Evolutionary conservation across 2,797 vertebrate genomes (phyloP), one percentile per base, ranked within the genome.

Genomic region (Aldrovandia affinis): DNA sequence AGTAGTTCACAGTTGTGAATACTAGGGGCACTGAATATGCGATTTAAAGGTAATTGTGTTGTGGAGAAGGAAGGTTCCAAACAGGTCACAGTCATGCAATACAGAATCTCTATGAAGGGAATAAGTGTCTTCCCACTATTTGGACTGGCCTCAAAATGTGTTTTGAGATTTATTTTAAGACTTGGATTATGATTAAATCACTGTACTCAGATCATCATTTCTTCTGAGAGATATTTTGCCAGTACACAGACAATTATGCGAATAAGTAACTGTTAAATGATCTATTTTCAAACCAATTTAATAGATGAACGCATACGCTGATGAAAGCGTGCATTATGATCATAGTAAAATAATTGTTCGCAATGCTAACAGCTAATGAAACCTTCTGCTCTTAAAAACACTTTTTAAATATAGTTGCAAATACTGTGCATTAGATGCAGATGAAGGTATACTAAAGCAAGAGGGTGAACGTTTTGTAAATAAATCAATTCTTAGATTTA

Each of bases 401-500:
- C 63, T 68, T 68, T n/a, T 44, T 59, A 81, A 73, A 63, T 75
- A 70, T 78, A 55, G 44, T 70, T 70, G 42, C 47, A 86, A 84
- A 85, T 82, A 81, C 70, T 73, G 25, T 84, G 39, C 30, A 61
- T 86, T 42, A 86, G 83, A 82, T 89, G 87, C 22, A 84, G 85
- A 88, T 77, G 79, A 83, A 88, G 84, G 86, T 87, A 81, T n/a
- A 68, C n/a, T 14, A 18, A 54, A 83, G 61, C 87, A 83, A 28
- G 73, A 80, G 86, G 88, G 88, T 89, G 85, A 84, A 57, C 81
- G 81, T 90, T 93, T 91, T 91, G 89, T 90, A 84, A 89, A 90
- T 87, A 89, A 88, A 93, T 94, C 89, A 89, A 91, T 90, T 93
- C 87, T 84, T 87, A 89, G 89, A 91, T 84, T 84, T 91, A 90